Percentiles rank a stretch among this genome's conserved stretches.
phyloP scores from a whole-genome alignment of 2,888 invertebrate species.

The Heliconius ismenius region DNA sequence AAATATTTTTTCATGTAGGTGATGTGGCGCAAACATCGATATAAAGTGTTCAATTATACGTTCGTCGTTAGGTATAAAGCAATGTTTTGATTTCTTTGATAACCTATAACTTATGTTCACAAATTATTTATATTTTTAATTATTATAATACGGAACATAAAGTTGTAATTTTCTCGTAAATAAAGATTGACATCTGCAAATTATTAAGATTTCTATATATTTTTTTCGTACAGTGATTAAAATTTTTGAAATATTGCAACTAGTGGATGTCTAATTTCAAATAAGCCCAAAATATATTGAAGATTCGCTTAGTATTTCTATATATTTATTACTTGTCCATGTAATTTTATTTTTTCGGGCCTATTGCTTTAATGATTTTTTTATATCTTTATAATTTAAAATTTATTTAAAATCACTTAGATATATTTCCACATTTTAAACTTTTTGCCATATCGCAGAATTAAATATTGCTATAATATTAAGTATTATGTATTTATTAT shows the following conservation, averaged over 20 bases:
- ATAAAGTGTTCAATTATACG: background rate
- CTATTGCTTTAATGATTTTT: too few relatives aligned
- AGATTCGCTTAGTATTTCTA: background rate
- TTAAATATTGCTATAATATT: background rate
- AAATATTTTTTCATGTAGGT: conserved; percentile 26
- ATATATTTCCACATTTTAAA: background rate
- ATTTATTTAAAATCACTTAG: too few relatives aligned
- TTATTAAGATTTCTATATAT: background rate
- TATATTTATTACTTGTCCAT: background rate
- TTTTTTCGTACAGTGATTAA: too few relatives aligned
- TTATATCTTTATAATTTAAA: too few relatives aligned
- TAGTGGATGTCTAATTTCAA: too few relatives aligned
- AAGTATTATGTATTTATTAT: too few relatives aligned
- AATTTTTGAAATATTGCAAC: too few relatives aligned
- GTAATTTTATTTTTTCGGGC: background rate
- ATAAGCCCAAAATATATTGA: background rate
- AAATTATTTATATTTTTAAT: too few relatives aligned
- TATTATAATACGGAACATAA: too few relatives aligned
- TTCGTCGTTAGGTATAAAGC: background rate
- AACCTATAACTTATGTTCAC: background rate
- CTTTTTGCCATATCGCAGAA: background rate
- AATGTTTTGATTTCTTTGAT: background rate
- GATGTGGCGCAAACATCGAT: conserved; percentile 17
- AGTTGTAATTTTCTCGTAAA: background rate
- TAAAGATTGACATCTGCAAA: background rate